These are phyloP conservation scores for Tetraodon nigroviridis DNA, from an alignment of 2,113 vertebrate species.

Conservation along the genomic window DNA sequence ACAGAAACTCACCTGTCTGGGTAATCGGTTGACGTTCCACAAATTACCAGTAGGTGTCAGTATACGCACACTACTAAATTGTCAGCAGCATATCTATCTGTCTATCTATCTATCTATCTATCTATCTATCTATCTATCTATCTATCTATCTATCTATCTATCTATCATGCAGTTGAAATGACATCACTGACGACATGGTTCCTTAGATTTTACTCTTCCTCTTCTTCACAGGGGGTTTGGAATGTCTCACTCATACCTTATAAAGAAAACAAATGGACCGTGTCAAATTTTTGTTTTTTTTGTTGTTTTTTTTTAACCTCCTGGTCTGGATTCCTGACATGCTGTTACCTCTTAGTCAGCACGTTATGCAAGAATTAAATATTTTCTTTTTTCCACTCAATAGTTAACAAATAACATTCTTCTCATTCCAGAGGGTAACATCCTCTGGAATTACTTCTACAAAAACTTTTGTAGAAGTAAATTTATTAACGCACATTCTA, in stretches of 20 bases:
- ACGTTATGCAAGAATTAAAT: conserved; percentile 17
- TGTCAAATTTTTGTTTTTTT: conserved; percentile 58
- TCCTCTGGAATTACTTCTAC: no score
- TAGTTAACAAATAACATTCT: conserved; percentile 36
- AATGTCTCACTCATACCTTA: conserved; percentile 46
- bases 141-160: background rate
- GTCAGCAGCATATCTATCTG: background rate
- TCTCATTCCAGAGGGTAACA: background rate
- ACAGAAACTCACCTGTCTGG: no score
- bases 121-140: background rate
- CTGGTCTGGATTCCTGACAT: conserved; percentile 58
- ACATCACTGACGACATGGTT: conserved; percentile 54
- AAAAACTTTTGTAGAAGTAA: no score
- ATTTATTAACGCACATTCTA: no score
- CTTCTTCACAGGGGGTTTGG: conserved; percentile 46
- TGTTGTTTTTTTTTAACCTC: conserved; percentile 21
- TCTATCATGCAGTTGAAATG: conserved; percentile 24
- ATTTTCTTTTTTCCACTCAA: conserved; percentile 18
- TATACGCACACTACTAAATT: conserved; percentile 47
- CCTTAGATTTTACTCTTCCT: conserved; percentile 27
- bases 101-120: background rate
- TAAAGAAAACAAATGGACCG: conserved; percentile 45
- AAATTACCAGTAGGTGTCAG: conserved; percentile 68
- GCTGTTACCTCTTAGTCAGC: conserved; percentile 43
- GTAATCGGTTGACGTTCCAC: background rate